phyloP scores from a whole-genome alignment of 2,113 vertebrate species.

The Macquaria australasica region DNA sequence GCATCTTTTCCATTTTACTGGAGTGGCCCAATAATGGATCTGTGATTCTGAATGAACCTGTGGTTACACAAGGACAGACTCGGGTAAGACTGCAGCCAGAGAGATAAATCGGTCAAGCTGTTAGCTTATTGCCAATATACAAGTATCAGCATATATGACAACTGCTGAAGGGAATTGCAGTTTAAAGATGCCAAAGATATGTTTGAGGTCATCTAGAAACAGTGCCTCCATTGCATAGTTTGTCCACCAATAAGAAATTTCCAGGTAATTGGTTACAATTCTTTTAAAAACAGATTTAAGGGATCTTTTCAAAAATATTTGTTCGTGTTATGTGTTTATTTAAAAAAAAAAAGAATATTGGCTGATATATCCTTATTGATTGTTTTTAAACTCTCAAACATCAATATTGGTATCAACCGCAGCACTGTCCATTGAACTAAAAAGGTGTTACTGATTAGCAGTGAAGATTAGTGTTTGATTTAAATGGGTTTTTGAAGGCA shows the following conservation, averaged over 20 bases:
- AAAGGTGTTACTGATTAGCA: too few relatives aligned
- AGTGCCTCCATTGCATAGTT: not conserved
- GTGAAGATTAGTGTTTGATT: not conserved
- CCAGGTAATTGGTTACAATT: not conserved
- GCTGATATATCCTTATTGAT: too few relatives aligned
- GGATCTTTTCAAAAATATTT: not conserved
- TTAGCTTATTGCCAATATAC: too few relatives aligned
- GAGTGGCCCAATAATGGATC: conserved; percentile 87
- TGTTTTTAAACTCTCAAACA: too few relatives aligned
- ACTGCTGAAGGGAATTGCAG: not conserved
- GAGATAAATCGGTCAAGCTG: not conserved
- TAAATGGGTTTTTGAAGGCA: not conserved
- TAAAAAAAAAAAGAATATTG: too few relatives aligned
- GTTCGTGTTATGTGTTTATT: too few relatives aligned
- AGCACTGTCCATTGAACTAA: too few relatives aligned
- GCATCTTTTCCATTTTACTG: conserved; percentile 89
- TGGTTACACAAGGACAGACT: conserved; percentile 77
- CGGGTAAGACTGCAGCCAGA: conserved; percentile 82
- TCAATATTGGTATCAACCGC: too few relatives aligned
- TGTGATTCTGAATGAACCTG: conserved; percentile 87
- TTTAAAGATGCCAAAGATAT: not conserved
- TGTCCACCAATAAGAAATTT: not conserved
- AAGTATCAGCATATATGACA: not conserved
- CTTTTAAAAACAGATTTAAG: not conserved
- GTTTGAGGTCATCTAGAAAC: not conserved